phyloP scores from a whole-genome alignment of 2,888 invertebrate genomes.

The Tachina grossa region DNA sequence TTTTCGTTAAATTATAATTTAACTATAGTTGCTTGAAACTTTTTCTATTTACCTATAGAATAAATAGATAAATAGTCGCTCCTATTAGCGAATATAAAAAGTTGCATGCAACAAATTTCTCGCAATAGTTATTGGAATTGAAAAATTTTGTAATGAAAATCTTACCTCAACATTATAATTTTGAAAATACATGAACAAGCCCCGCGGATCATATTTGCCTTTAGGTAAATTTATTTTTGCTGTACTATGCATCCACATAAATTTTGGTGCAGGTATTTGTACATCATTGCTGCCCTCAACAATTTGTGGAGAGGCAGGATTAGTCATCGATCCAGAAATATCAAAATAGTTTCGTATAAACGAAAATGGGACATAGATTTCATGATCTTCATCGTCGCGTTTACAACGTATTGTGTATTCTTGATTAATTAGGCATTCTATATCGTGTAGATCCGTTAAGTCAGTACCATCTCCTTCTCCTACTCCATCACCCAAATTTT shows the following conservation, averaged over 20 bases:
- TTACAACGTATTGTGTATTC: constrained; percentile 91
- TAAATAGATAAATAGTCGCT: too few species aligned
- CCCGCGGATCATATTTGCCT: constrained; percentile 93
- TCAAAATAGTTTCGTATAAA: constrained; percentile 97
- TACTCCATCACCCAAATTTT: constrained; percentile 54
- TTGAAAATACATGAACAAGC: constrained; percentile 97
- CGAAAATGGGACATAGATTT: constrained; percentile 95
- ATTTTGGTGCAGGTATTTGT: constrained; percentile 86
- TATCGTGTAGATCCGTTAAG: constrained; percentile 84
- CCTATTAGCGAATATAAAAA: too few species aligned
- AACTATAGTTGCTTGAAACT: too few species aligned
- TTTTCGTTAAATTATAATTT: too few species aligned
- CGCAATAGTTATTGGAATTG: too few species aligned
- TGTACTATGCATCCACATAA: constrained; percentile 98
- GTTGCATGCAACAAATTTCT: too few species aligned
- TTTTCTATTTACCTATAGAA: too few species aligned
- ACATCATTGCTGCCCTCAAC: constrained; percentile 70
- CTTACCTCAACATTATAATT: constrained; percentile 97
- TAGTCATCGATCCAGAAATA: constrained; percentile 91
- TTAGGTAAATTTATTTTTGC: constrained; percentile 95
- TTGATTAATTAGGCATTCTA: constrained; percentile 94
- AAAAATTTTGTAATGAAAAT: constrained; percentile 1
- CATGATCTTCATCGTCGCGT: constrained; percentile 87
- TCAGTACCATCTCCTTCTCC: constrained; percentile 39
- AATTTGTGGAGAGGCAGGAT: constrained; percentile 62